Conservation (phyloP, 2,113 vertebrate species). For the Hemibagrus wyckioides region DNA sequence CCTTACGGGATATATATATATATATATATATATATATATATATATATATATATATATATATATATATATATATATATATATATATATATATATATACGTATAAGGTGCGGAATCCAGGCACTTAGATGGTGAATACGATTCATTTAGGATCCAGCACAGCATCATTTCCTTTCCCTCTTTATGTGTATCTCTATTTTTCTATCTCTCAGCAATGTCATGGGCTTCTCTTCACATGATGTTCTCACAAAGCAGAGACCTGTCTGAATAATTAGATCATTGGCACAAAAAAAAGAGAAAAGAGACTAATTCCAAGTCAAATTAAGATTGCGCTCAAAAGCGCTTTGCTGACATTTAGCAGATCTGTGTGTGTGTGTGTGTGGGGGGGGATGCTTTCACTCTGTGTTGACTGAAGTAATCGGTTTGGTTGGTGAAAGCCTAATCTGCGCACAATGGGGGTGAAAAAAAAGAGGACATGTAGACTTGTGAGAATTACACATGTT, state of each 20-base stretch:
- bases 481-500: slow-evolving; percentile 55
- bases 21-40: not conserved
- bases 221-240: slow-evolving; percentile 68
- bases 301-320: slow-evolving; percentile 79
- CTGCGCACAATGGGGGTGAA: slow-evolving; percentile 59
- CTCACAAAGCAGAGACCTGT: slow-evolving; percentile 73
- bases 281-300: slow-evolving; percentile 60
- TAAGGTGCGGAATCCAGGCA: not conserved
- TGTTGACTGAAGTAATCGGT: slow-evolving; percentile 76
- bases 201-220: slow-evolving; percentile 63
- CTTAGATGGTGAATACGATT: too few relatives aligned
- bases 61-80: not conserved
- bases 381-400: slow-evolving; percentile 59
- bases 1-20: not conserved
- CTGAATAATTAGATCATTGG: slow-evolving; percentile 74
- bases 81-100: not conserved
- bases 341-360: slow-evolving; percentile 83
- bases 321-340: slow-evolving; percentile 75
- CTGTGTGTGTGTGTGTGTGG: slow-evolving; percentile 58
- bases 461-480: slow-evolving; percentile 42
- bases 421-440: slow-evolving; percentile 61
- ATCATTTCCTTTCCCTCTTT: not conserved
- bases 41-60: not conserved
- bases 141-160: not conserved
- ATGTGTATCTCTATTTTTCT: slow-evolving; percentile 35